Evolutionary conservation across 1,140 invertebrate genomes (phyloP).

Genomic region (Aethina tumida): DNA sequence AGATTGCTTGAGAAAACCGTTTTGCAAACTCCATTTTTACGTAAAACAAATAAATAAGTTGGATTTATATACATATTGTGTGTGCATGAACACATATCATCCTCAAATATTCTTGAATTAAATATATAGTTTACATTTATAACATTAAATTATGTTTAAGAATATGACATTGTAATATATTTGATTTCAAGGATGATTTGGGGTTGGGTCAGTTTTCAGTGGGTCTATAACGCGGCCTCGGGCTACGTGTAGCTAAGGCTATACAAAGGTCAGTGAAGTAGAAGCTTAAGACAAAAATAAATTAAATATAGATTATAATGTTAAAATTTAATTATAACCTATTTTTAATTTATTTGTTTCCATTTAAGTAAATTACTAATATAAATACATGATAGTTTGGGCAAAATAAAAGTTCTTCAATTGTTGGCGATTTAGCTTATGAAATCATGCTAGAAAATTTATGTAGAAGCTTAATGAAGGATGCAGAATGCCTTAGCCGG

Average conservation of each 20-base stretch:
- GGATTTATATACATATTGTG: conserved; percentile 21
- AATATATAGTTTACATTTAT: too few relatives aligned
- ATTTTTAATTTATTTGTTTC: conserved; percentile 10
- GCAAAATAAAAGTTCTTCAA: conserved; percentile 12
- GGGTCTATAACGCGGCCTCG: conserved; percentile 21
- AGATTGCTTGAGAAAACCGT: too few relatives aligned
- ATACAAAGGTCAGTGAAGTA: conserved; percentile 31
- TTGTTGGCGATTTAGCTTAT: conserved; percentile 12
- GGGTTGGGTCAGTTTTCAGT: conserved; percentile 10
- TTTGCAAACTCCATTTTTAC: conserved; percentile 35
- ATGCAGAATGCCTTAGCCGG: conserved; percentile 29
- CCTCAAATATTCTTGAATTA: too few relatives aligned
- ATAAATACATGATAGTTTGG: conserved; percentile 22
- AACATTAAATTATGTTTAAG: too few relatives aligned
- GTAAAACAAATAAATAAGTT: too few relatives aligned
- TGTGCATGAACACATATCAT: conserved; percentile 24
- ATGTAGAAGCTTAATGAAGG: conserved; percentile 18
- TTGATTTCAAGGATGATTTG: conserved; percentile 9
- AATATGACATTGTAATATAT: too few relatives aligned
- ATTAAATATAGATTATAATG: conserved; percentile 13
- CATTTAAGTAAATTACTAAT: too few relatives aligned
- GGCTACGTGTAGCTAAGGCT: conserved; percentile 33
- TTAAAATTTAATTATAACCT: neutral
- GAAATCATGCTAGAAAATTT: conserved; percentile 2
- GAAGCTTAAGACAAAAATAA: conserved; percentile 9